Evolutionary conservation across 1,140 invertebrate genomes (phyloP), one percentile per base, ranked within the genome.

Genomic region (Drosophila burlai): DNA sequence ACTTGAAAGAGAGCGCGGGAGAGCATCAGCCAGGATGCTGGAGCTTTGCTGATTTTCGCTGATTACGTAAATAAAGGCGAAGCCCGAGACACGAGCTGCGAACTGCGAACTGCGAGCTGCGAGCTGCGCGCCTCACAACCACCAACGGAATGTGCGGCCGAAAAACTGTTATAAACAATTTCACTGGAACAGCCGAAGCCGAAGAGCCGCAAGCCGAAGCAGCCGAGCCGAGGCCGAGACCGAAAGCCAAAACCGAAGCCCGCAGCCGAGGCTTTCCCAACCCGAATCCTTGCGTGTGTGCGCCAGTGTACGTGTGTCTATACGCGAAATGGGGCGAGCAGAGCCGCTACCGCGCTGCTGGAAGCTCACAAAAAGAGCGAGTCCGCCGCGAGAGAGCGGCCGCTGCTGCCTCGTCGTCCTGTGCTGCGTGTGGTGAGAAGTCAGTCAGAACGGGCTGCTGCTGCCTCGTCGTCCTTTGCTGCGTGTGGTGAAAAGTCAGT

Each of bases 21-120:
- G 64, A 18, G 68, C 43, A 18, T 9, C 24, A 24, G 54, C 21
- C 34, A 59, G 74, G 72, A 89, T 81, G 84, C 84, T 84, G 65
- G 76, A 79, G 59, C 86, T 87, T 80, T 79, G 45, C 80, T 89
- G 84, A 87, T 89, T 89, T 78, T 73, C 73, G 77, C 86, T 90
- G 85, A 90, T 90, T 90, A 90, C 85, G 85, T 90, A 90, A 90
- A 90, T 90, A 90, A 90, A 90, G 86, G 85, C 85, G 85, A 87
- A 87, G 84, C 81, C 64, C 49, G 55, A 46, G 68, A 45, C 59
- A 61, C 67, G 61, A 81, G 45, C 59, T 42, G 61, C 21, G 24
- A 49, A 47, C 60, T 43, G 58, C 49, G 55, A 81, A n/a, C 50
- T 54, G 18, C 31, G 31, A 55, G 45, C 50, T 54, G 18, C 31